Base-by-base conservation (phyloP, 1,140 invertebrate species). In the Anastrepha ludens region DNA sequence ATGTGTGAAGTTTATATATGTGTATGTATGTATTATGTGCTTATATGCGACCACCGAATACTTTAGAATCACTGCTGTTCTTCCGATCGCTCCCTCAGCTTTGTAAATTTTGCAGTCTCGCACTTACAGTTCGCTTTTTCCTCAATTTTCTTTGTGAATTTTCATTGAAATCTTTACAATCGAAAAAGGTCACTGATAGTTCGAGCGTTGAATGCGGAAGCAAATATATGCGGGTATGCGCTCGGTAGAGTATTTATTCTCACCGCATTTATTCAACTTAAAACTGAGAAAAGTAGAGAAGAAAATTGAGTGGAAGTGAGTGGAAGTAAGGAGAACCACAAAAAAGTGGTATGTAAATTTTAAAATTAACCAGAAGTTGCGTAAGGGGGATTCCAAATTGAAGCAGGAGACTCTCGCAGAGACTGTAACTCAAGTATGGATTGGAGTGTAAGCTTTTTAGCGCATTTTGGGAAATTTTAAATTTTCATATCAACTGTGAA, bases 131-230 rank as follows among this genome's bases (percentile, higher is more conserved):
- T 67, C 39, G 3, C 39, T 41, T 39, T 29, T 39, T 8, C 39
- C 11, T 67, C 13, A 2, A 39, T 41, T n/a, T 67, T 67, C 64
- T 67, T 9, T 67, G 13, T 67, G 64, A 39, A 29, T 67, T 67
- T 55, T 55, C 50, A 55, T 55, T 67, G 29, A 67, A 67, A 67
- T 67, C 9, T 67, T 67, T 67, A 41, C 39, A 17, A 47, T 41
- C 13, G 67, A 17, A 74, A 29, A 44, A 44, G 67, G 15, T 47
- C 67, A 15, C 67, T 47, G 67, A 47, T 74, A 74, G 67, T 7
- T 74, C 41, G 15, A 44, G 39, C 44, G 41, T 74, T 74, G 67
- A 74, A 74, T 74, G 67, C 67, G 67, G 67, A 74, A 74, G 41
- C 41, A 44, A 74, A 39, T 67, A 13, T 67, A 39, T 29, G 29